phyloP scores from a whole-genome alignment of 2,797 vertebrate genomes.

The Salarias fasciatus region DNA sequence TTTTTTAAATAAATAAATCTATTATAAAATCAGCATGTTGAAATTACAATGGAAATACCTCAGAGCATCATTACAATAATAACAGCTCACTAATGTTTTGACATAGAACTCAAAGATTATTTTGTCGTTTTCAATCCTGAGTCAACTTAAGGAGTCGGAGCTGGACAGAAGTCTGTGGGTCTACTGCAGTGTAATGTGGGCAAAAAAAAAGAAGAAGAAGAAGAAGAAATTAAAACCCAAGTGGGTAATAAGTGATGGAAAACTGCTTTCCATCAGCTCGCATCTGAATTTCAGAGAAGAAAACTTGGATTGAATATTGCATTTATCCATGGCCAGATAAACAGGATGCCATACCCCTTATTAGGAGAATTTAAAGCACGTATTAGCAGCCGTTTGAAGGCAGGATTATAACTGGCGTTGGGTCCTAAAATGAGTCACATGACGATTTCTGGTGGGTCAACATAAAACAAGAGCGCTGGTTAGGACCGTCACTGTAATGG shows the following conservation, averaged over 20 bases:
- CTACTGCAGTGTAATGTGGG: not conserved
- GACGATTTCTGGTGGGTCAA: constrained; percentile 18
- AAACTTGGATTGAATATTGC: constrained; percentile 15
- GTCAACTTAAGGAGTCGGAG: not conserved
- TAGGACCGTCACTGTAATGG: constrained; percentile 38
- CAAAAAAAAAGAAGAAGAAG: too few species aligned
- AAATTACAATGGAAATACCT: too few species aligned
- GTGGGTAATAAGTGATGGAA: constrained; percentile 22
- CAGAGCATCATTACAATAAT: too few species aligned
- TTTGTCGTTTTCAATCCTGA: not conserved
- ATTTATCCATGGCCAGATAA: constrained; percentile 19
- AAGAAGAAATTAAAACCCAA: constrained; percentile 9
- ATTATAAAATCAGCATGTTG: too few species aligned
- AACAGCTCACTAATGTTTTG: not conserved
- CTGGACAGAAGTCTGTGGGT: not conserved
- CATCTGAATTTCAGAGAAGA: constrained; percentile 12
- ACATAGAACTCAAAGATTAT: not conserved
- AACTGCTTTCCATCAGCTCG: constrained; percentile 35
- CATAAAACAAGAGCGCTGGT: constrained; percentile 18
- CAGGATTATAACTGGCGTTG: not conserved
- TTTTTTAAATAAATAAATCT: too few species aligned
- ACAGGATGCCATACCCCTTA: not conserved
- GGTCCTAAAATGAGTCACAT: constrained; percentile 22
- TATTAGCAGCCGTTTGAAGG: not conserved
- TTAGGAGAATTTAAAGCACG: constrained; percentile 6